Percentiles rank a stretch among this genome's conserved stretches.
Conservation (phyloP, 2,797 vertebrate species). For the Aeoliscus strigatus region DNA sequence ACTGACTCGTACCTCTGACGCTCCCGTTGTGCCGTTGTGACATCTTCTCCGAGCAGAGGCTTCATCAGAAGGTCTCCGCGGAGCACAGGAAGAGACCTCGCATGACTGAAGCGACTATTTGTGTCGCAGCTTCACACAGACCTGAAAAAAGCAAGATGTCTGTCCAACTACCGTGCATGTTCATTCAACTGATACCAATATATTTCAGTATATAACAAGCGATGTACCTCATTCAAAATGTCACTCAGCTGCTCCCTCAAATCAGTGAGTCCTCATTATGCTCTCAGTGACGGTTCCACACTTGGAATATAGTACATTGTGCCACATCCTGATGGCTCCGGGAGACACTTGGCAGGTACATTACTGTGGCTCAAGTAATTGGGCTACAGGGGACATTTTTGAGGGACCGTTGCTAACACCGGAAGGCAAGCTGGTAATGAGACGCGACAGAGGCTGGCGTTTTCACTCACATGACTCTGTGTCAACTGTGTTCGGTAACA, state of each 20-base stretch:
- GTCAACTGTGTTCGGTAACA: conserved; percentile 46
- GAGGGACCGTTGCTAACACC: conserved; percentile 41
- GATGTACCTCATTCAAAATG: no score
- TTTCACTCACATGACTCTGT: conserved; percentile 25
- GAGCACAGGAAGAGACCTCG: conserved; percentile 15
- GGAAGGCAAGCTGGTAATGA: conserved; percentile 51
- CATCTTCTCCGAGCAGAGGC: conserved; percentile 30
- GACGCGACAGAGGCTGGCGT: conserved; percentile 37
- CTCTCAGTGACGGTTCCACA: conserved; percentile 15
- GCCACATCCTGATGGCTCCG: conserved; percentile 31
- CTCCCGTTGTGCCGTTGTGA: conserved; percentile 28
- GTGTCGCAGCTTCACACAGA: no score
- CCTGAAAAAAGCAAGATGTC: no score
- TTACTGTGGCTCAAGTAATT: conserved; percentile 60
- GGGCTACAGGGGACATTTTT: conserved; percentile 57
- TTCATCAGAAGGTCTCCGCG: conserved; percentile 16
- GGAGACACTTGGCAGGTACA: conserved; percentile 58
- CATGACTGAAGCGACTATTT: conserved; percentile 26
- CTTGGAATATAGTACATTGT: no score
- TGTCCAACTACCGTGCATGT: no score
- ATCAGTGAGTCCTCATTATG: conserved; percentile 47
- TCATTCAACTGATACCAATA: no score
- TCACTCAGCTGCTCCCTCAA: conserved; percentile 20
- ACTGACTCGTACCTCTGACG: conserved; percentile 48
- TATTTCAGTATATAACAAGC: no score